Base-by-base conservation (phyloP, 2,113 vertebrate genomes). In the Pterophyllum scalare region DNA sequence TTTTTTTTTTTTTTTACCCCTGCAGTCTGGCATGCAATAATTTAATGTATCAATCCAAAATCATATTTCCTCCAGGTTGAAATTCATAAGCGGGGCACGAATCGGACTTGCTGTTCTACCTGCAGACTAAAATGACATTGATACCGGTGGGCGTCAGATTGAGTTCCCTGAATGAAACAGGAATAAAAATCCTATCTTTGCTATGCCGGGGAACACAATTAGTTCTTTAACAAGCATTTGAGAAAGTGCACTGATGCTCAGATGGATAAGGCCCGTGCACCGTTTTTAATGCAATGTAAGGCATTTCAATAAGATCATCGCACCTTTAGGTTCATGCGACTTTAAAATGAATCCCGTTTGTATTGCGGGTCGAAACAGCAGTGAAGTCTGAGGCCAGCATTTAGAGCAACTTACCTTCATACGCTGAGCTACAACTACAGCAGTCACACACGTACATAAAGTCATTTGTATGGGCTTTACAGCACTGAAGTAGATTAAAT, bases 41-140 rank as follows among this genome's bases (percentile, higher is more conserved):
- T 92, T 93, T 72, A 86, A 88, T 88, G 20, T 76, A 92, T 89
- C 86, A 60, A 87, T 79, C 87, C 79, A 59, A 79, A 88, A 91
- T 89, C 88, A 86, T 59, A 90, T 92, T 93, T 89, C 86, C 87
- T 88, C 77, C 40, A 17, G 87, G 61, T 56, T 70, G 78, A 64
- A 84, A 91, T 84, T 91, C 65, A 85, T 76, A 70, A 61, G 83
- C 75, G 33, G 77, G 35, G 60, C 14, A 1, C 31, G 26, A 81
- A 59, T 78, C 14, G 22, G 81, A 87, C 83, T 54, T 59, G 22
- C 46, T 28, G 79, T 88, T 87, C 78, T 80, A 80, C 31, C 84
- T 78, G 81, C 81, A 88, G 81, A 93, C 89, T 88, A 82, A 82
- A 91, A 85, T 79, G 86, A 90, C 85, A 88, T 33, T 9, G 86